These are phyloP conservation scores for Nomia melanderi DNA, from an alignment of 1,140 invertebrate genomes.

Conservation along the genomic window DNA sequence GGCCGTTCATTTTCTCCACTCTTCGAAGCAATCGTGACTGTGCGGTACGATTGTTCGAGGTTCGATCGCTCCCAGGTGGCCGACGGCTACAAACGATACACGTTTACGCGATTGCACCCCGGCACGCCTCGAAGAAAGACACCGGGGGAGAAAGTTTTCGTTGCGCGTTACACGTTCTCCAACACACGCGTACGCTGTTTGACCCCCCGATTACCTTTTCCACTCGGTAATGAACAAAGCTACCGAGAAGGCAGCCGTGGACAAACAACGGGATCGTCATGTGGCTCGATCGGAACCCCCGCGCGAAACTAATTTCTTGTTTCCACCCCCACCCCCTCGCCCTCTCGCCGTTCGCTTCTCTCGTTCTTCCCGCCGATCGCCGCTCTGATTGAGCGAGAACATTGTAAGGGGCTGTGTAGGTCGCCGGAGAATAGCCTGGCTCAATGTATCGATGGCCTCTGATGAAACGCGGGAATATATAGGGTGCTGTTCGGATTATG, in stretches of 20 bases:
- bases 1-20: constrained; percentile 51
- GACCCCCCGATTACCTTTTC: neutral
- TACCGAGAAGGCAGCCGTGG: neutral
- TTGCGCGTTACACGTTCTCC: neutral
- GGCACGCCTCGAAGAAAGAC: constrained; percentile 9
- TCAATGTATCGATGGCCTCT: neutral
- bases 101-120: constrained; percentile 53
- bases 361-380: neutral
- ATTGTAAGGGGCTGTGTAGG: neutral
- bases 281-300: neutral
- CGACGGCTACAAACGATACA: constrained; percentile 62
- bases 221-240: constrained; percentile 9
- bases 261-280: neutral
- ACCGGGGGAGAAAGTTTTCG: constrained; percentile 27
- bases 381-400: constrained; percentile 3
- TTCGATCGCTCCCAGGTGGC: constrained; percentile 64
- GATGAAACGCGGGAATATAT: neutral
- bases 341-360: too few relatives aligned
- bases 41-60: constrained; percentile 67
- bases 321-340: neutral
- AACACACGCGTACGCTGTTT: too few relatives aligned
- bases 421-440: neutral
- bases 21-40: constrained; percentile 66
- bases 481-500: neutral
- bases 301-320: constrained; percentile 28